A percentile compares a stretch with the other conserved stretches of the same genome.
phyloP scores from a whole-genome alignment of 1,140 invertebrate species.

The Ruditapes philippinarum region DNA sequence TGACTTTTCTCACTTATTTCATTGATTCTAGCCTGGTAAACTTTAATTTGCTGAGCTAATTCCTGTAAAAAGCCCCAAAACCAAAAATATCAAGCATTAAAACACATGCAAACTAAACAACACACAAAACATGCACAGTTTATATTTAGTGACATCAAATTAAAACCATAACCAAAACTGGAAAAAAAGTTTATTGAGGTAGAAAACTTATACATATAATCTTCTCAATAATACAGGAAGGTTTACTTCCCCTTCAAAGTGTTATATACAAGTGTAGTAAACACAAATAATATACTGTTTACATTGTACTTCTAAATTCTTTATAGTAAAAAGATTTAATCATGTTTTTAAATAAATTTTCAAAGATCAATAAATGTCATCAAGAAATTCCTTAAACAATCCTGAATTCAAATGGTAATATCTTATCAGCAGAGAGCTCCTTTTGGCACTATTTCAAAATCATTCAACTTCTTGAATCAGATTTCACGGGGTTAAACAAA shows the following conservation, averaged over 20 bases:
- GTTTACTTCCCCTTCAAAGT: no score
- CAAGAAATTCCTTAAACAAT: background rate
- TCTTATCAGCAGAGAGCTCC: background rate
- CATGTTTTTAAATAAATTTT: no score
- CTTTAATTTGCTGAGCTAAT: slow-evolving; percentile 84
- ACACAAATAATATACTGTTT: no score
- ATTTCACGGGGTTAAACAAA: slow-evolving; percentile 44
- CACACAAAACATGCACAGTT: slow-evolving; percentile 1
- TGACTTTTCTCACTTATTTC: slow-evolving; percentile 82
- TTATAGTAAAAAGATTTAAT: no score
- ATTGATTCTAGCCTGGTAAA: slow-evolving; percentile 82
- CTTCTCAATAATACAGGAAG: no score
- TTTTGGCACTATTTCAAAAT: slow-evolving; percentile 33
- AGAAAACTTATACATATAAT: no score
- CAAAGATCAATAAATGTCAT: slow-evolving; percentile 21
- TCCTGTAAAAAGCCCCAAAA: slow-evolving; percentile 79
- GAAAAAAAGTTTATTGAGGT: no score
- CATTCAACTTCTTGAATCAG: slow-evolving; percentile 32
- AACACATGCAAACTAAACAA: slow-evolving; percentile 31
- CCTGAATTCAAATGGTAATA: background rate
- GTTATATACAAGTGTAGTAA: no score
- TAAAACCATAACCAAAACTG: background rate
- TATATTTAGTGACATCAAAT: background rate
- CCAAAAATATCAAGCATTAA: slow-evolving; percentile 23
- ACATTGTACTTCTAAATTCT: no score